Evolutionary conservation across 2,797 vertebrate species (phyloP), one percentile per base, ranked within the genome.

Genomic region (Enteromius treurensis): DNA sequence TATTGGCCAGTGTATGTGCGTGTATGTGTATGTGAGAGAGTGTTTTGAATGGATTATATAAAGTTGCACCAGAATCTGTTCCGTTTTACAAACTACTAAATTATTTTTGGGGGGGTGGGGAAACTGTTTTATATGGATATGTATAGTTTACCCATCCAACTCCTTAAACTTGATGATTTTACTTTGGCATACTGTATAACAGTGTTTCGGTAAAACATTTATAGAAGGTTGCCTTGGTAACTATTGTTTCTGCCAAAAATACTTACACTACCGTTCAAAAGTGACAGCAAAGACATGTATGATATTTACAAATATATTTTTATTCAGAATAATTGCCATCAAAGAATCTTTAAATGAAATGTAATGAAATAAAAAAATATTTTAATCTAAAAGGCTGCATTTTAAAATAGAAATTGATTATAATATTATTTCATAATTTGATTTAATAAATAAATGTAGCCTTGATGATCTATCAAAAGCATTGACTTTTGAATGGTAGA

Each of bases 151-250:
- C 69, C 70, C 58, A 81, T 74, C 60, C 8, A 65, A 47, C 47
- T 42, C 71, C 47, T 69, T 55, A 81, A 74, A 81, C 62, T 34
- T 79, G 37, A 62, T 42, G 11, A 17, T 73, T 80, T 80, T 76
- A 37, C 15, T 80, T 51, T 17, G 21, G 40, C 7, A 23, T 55
- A 34, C 76, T 55, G 60, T 45, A 23, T 42, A 49, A 49, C 47
- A 49, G 58, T 21, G 4, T 40, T 79, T 80, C 5, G 11, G 45
- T 23, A 34, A 3, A 0, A 58, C 40, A 15, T 23, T 70, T 45
- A 29, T 53, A 1, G 29, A 80, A 71, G 42, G 23, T 32, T 58
- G 32, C 65, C 5, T 55, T 55, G 10, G 26, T 62, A 71, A 81
- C 19, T 60, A 10, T 47, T 34, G 68, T 73, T 62, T 71, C 53